These are phyloP conservation scores for Callocephalon fimbriatum DNA, from an alignment of 2,113 vertebrate genomes.

Conservation along the genomic window DNA sequence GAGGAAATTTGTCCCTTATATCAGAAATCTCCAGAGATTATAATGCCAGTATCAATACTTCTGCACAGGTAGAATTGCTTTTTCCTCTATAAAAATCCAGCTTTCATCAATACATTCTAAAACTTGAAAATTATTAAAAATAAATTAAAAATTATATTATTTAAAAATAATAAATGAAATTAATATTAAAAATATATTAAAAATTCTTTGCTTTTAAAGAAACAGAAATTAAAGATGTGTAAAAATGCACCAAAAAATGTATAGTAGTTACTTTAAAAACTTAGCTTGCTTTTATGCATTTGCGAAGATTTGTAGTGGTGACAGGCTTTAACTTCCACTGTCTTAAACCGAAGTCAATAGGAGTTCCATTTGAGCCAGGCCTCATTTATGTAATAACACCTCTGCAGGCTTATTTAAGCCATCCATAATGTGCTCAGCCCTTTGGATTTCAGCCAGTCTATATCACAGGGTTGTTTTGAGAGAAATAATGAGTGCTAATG, in stretches of 20 bases:
- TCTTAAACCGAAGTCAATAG: not conserved
- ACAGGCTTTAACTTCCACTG: not conserved
- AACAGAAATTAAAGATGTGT: not conserved
- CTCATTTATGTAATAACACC: not conserved
- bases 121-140: not conserved
- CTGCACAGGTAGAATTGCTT: not conserved
- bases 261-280: not conserved
- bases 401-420: not conserved
- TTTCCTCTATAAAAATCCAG: not conserved
- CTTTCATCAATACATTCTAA: not conserved
- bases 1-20: not conserved
- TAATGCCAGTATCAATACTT: not conserved
- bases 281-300: not conserved
- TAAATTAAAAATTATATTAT: not conserved
- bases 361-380: not conserved
- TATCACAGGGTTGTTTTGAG: not conserved
- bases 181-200: not conserved
- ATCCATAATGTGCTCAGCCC: not conserved
- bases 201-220: not conserved
- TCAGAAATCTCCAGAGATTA: not conserved
- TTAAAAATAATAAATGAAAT: not conserved
- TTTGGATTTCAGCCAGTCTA: not conserved
- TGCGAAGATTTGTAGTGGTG: not conserved
- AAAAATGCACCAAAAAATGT: not conserved
- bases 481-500: not conserved